Conservation (phyloP, 2,888 invertebrate species). For the Rotaria magnacalcarata region DNA sequence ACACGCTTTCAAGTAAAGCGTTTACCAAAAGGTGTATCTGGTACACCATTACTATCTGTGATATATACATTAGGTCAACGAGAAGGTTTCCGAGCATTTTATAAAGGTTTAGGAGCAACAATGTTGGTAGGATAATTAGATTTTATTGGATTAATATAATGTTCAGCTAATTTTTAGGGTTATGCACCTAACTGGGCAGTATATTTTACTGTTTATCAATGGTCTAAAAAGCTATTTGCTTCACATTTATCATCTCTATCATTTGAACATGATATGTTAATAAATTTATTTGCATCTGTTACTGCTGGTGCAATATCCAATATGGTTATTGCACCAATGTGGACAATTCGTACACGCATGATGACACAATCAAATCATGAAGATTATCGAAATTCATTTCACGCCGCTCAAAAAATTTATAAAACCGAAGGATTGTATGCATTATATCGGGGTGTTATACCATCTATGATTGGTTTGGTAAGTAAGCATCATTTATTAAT, state of each 20-base stretch:
- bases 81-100: constrained; percentile 18
- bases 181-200: constrained; percentile 17
- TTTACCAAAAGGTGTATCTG: constrained; percentile 20
- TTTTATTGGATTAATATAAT: background rate
- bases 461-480: constrained; percentile 6
- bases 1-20: constrained; percentile 37
- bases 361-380: constrained; percentile 21
- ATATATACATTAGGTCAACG: background rate
- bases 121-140: background rate
- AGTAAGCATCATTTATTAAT: background rate
- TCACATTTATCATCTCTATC: background rate
- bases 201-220: constrained; percentile 11
- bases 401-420: background rate
- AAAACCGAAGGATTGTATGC: background rate
- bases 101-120: background rate
- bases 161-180: background rate
- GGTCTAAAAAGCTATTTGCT: background rate
- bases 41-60: background rate
- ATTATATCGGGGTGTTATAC: constrained; percentile 1
- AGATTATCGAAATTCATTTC: background rate
- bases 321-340: constrained; percentile 5
- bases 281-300: background rate
- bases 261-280: background rate
- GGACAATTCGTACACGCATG: constrained; percentile 36
- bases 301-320: background rate